phyloP scores from a whole-genome alignment of 2,888 invertebrate species.

The Amphipoea oculea region DNA sequence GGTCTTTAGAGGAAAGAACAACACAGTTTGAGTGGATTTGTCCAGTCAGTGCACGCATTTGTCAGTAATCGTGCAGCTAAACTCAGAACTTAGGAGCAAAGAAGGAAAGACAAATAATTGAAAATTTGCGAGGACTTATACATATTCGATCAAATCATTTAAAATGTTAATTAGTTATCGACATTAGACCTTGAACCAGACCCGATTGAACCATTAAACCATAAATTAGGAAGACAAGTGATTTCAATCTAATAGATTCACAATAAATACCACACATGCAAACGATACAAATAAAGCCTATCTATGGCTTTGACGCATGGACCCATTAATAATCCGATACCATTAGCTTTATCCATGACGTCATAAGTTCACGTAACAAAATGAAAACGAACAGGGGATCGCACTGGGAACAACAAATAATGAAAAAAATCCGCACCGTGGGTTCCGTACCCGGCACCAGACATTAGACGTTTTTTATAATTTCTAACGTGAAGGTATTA shows the following conservation, averaged over 20 bases:
- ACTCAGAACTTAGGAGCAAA: too few relatives aligned
- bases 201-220: not conserved
- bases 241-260: not conserved
- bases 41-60: not conserved
- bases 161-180: not conserved
- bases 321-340: slow-evolving; percentile 36
- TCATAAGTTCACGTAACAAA: slow-evolving; percentile 35
- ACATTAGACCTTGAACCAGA: not conserved
- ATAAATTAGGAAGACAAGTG: not conserved
- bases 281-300: not conserved
- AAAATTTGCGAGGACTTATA: not conserved
- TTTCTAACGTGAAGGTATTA: not conserved
- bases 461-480: not conserved
- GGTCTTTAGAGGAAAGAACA: too few relatives aligned
- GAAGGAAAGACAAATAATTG: not conserved
- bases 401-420: slow-evolving; percentile 5
- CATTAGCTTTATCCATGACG: slow-evolving; percentile 38
- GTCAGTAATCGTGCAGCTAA: not conserved
- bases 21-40: not conserved
- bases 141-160: not conserved
- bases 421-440: not conserved
- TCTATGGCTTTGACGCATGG: slow-evolving; percentile 8
- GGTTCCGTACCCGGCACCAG: not conserved
- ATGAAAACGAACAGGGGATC: slow-evolving; percentile 13
- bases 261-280: not conserved